These are phyloP conservation scores for Sebastes trivittatus DNA, from an alignment of 2,797 vertebrate species.

Conservation along the genomic window DNA sequence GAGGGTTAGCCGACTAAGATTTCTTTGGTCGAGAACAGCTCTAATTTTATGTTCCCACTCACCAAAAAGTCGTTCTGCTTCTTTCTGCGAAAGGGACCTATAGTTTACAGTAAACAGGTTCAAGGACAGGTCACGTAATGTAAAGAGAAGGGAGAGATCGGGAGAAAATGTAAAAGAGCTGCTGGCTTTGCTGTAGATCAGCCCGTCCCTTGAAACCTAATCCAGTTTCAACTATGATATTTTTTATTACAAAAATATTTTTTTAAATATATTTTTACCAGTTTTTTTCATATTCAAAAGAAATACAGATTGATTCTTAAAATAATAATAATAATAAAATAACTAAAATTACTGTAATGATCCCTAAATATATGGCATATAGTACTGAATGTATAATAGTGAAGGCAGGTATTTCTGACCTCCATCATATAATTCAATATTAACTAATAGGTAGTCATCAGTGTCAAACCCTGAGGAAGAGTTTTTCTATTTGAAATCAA, in stretches of 20 bases:
- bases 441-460: background rate
- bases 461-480: background rate
- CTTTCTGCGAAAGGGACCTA: background rate
- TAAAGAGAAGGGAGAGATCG: background rate
- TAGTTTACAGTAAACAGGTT: constrained; percentile 52
- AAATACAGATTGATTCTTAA: background rate
- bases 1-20: background rate
- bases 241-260: background rate
- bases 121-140: background rate
- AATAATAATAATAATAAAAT: background rate
- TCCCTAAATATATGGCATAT: too few relatives aligned
- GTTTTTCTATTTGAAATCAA: constrained; percentile 39
- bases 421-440: constrained; percentile 2
- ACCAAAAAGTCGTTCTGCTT: background rate
- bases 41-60: background rate
- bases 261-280: background rate
- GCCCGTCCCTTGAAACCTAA: background rate
- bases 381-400: background rate
- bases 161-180: background rate
- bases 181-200: background rate
- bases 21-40: background rate
- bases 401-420: background rate
- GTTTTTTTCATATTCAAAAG: background rate
- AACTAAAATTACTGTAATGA: background rate
- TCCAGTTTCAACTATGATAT: background rate